phyloP scores from a whole-genome alignment of 1,140 invertebrate genomes.

The Pseudomyrmex dendroicus region DNA sequence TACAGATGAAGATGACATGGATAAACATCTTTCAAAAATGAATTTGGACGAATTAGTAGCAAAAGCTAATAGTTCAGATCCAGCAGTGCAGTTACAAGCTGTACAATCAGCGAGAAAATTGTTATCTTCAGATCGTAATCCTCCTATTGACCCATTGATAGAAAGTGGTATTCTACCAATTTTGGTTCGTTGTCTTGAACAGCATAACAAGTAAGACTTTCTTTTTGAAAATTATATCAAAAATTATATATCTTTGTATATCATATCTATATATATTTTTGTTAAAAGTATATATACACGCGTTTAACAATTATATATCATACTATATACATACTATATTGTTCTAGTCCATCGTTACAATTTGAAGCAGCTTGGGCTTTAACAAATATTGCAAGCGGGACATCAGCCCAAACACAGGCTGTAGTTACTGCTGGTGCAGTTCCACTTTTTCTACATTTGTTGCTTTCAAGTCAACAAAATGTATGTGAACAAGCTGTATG shows the following conservation, averaged over 20 bases:
- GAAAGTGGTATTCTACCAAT: slow-evolving; percentile 96
- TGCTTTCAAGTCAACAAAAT: slow-evolving; percentile 97
- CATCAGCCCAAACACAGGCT: slow-evolving; percentile 97
- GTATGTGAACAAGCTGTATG: slow-evolving; percentile 99
- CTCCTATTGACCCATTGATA: slow-evolving; percentile 99
- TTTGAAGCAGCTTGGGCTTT: slow-evolving; percentile 99
- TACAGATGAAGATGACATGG: slow-evolving; percentile 90
- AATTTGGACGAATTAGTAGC: slow-evolving; percentile 89
- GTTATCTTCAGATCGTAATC: slow-evolving; percentile 98
- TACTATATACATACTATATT: slow-evolving; percentile 40
- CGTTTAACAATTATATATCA: slow-evolving; percentile 35
- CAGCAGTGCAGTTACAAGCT: slow-evolving; percentile 90
- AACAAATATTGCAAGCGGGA: slow-evolving; percentile 99
- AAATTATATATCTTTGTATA: slow-evolving; percentile 17
- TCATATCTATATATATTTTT: background rate
- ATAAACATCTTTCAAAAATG: slow-evolving; percentile 88
- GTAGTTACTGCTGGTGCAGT: slow-evolving; percentile 98
- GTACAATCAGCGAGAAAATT: slow-evolving; percentile 96
- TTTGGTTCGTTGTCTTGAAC: slow-evolving; percentile 95
- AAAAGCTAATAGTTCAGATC: slow-evolving; percentile 90
- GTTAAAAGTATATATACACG: slow-evolving; percentile 8
- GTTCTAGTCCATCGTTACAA: slow-evolving; percentile 93
- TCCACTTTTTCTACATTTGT: slow-evolving; percentile 95
- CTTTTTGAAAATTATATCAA: slow-evolving; percentile 23
- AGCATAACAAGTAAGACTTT: slow-evolving; percentile 89